Evolutionary conservation across 1,140 invertebrate species (phyloP).

Genomic region (Tetragnatha versicolor): DNA sequence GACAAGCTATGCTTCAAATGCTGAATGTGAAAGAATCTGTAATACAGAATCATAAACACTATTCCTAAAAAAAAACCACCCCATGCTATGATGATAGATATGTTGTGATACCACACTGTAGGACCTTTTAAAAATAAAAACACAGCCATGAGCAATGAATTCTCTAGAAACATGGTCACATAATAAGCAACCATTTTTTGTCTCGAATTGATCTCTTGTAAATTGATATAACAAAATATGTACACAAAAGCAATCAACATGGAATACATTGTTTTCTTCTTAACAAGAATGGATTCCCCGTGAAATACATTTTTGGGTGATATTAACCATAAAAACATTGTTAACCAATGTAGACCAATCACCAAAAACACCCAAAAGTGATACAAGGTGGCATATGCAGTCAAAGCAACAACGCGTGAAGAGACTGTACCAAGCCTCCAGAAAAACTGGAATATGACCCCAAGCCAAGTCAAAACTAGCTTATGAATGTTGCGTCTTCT

Average conservation of each 20-base stretch:
- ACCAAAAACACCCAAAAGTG: conserved; percentile 83
- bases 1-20: conserved; percentile 51
- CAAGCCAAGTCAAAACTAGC: conserved; percentile 85
- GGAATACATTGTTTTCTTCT: conserved; percentile 73
- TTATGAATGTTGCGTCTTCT: conserved; percentile 79
- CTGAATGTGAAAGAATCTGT: conserved; percentile 74
- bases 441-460: conserved; percentile 81
- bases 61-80: conserved; percentile 80
- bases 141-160: conserved; percentile 75
- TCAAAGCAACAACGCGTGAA: conserved; percentile 79
- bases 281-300: conserved; percentile 75
- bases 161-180: conserved; percentile 90
- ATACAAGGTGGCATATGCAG: conserved; percentile 85
- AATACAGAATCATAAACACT: conserved; percentile 84
- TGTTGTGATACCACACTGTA: conserved; percentile 68
- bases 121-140: conserved; percentile 70
- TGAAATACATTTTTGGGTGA: conserved; percentile 85
- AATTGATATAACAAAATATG: conserved; percentile 88
- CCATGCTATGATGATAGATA: conserved; percentile 70
- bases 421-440: conserved; percentile 83
- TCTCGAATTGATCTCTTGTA: conserved; percentile 79
- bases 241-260: conserved; percentile 84
- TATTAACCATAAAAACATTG: conserved; percentile 85
- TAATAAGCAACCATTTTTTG: conserved; percentile 88
- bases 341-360: conserved; percentile 80